Conservation (phyloP, 2,113 vertebrate genomes). For the Epinephelus cyanopodus region DNA sequence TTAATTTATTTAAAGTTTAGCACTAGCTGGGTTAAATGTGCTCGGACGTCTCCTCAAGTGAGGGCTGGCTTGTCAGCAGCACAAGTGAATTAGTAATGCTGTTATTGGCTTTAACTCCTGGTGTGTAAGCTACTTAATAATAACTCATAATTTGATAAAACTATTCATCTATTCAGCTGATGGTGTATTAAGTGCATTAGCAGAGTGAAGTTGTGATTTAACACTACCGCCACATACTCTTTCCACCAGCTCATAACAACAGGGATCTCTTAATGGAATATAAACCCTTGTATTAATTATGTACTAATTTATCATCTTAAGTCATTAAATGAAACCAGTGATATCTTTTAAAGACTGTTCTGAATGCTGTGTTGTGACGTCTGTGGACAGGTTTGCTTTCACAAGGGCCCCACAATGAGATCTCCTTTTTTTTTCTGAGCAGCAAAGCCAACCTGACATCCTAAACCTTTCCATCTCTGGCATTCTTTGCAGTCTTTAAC, state of each 20-base stretch:
- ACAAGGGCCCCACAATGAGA: not conserved
- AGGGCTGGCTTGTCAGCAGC: slow-evolving; percentile 18
- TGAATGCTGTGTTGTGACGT: not conserved
- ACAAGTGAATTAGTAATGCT: slow-evolving; percentile 39
- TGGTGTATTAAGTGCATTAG: not conserved
- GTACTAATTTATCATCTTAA: not conserved
- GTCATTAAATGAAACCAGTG: not conserved
- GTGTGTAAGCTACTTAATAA: not conserved
- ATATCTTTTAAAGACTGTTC: not conserved
- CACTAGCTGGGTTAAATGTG: not conserved
- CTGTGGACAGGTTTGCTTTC: slow-evolving; percentile 1
- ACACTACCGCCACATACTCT: not conserved
- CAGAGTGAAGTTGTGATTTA: not conserved
- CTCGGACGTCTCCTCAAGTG: slow-evolving; percentile 11
- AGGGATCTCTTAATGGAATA: not conserved
- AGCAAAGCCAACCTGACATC: slow-evolving; percentile 28
- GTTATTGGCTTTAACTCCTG: not conserved
- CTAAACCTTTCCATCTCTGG: slow-evolving; percentile 46
- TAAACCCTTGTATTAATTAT: not conserved
- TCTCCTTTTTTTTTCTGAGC: slow-evolving; percentile 19
- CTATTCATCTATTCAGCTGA: not conserved
- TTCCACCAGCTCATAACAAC: not conserved
- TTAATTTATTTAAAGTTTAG: not conserved
- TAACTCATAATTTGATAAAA: not conserved
- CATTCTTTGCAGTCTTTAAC: slow-evolving; percentile 49